Conservation (phyloP, 2,888 invertebrate genomes). For the Drosophila nigricruria region DNA sequence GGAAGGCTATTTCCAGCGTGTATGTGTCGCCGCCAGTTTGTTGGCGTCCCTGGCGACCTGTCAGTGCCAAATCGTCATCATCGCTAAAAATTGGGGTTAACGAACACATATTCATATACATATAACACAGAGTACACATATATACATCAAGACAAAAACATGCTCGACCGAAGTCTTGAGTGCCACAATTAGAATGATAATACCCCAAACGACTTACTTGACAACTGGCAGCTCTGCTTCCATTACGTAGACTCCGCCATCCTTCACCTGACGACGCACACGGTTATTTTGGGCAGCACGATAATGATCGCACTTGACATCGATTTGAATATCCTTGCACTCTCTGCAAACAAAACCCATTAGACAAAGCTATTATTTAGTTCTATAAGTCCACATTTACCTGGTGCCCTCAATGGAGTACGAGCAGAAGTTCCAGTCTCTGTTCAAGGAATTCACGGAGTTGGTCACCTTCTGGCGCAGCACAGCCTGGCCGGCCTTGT, state of each 20-base stretch:
- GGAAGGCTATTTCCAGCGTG: conserved; percentile 96
- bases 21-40: conserved; percentile 93
- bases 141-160: conserved; percentile 37
- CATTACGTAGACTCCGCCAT: conserved; percentile 93
- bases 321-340: conserved; percentile 95
- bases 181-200: background rate
- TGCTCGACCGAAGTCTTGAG: conserved; percentile 43
- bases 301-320: conserved; percentile 95
- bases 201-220: conserved; percentile 89
- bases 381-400: conserved; percentile 40
- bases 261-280: conserved; percentile 88
- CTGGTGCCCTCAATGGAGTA: conserved; percentile 92
- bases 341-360: conserved; percentile 87
- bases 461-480: conserved; percentile 94
- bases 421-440: conserved; percentile 98
- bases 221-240: conserved; percentile 93
- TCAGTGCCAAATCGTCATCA: conserved; percentile 75
- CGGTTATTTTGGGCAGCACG: conserved; percentile 86
- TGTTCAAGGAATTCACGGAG: conserved; percentile 95
- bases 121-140: conserved; percentile 59
- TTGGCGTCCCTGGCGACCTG: conserved; percentile 92
- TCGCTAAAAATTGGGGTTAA: conserved; percentile 80
- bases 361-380: accelerated
- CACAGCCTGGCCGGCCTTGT: conserved; percentile 97
- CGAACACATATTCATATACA: conserved; percentile 65